A percentile compares a stretch with the other conserved stretches of the same genome.
Evolutionary conservation across 2,888 invertebrate species (phyloP).

Genomic region (Aporophyla lueneburgensis): DNA sequence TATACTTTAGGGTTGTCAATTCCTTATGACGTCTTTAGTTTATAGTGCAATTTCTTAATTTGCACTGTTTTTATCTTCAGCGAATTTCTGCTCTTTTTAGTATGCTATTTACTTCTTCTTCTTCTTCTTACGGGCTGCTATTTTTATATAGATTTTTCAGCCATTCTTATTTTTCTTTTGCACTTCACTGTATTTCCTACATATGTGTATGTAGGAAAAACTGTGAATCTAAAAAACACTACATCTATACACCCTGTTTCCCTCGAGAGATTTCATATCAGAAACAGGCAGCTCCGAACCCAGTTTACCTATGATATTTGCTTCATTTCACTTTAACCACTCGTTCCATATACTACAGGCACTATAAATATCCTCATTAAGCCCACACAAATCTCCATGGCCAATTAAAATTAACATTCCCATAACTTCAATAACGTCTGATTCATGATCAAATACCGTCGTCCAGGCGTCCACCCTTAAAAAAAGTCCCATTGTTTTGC

Average conservation of each 20-base stretch:
- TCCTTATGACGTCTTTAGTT: conserved; percentile 4
- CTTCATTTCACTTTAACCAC: not conserved
- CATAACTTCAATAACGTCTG: conserved; percentile 46
- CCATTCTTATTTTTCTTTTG: no score
- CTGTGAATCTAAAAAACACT: no score
- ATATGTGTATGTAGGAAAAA: no score
- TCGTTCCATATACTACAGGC: not conserved
- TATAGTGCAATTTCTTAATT: not conserved
- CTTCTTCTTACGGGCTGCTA: not conserved
- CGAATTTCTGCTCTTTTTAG: no score
- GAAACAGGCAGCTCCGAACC: not conserved
- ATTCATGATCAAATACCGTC: conserved; percentile 46
- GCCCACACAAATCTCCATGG: conserved; percentile 8
- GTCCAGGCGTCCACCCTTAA: conserved; percentile 40
- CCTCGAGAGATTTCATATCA: not conserved
- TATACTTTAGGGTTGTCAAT: conserved; percentile 22
- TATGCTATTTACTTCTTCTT: not conserved
- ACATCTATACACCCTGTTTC: not conserved
- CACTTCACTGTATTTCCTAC: no score
- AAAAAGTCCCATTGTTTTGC: conserved; percentile 62
- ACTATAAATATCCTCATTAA: not conserved
- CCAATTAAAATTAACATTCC: conserved; percentile 46
- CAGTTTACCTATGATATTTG: not conserved
- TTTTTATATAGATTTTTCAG: no score
- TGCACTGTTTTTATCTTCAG: not conserved